A percentile compares a stretch with the other conserved stretches of the same genome.
These are phyloP conservation scores for Pagrus major DNA, from an alignment of 2,113 vertebrate genomes.

Conservation along the genomic window DNA sequence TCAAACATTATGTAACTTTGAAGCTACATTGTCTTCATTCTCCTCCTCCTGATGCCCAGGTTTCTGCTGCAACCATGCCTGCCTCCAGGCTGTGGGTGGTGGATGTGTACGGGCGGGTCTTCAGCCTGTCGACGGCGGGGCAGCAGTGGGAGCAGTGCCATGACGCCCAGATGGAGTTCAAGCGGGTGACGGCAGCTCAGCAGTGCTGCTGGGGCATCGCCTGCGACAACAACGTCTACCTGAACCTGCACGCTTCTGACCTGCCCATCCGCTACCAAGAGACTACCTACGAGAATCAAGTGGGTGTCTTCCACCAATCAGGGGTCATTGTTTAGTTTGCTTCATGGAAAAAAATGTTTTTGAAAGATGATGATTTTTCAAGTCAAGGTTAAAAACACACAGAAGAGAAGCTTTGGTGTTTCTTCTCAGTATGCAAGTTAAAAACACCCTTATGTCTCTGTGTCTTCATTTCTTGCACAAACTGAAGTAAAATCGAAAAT, in stretches of 20 bases:
- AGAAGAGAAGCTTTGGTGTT: background rate
- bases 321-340: background rate
- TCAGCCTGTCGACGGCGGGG: constrained; percentile 91
- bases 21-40: background rate
- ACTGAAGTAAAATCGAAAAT: constrained; percentile 2
- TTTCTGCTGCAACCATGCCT: constrained; percentile 84
- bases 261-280: constrained; percentile 92
- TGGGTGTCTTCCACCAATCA: constrained; percentile 54
- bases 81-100: constrained; percentile 92
- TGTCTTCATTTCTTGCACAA: background rate
- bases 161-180: constrained; percentile 92
- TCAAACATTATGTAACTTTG: background rate
- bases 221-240: constrained; percentile 92
- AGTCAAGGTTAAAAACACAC: background rate
- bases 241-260: constrained; percentile 90
- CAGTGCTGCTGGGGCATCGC: constrained; percentile 97
- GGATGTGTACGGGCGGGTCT: constrained; percentile 93
- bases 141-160: constrained; percentile 94
- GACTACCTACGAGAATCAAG: constrained; percentile 97
- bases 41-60: background rate
- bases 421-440: background rate
- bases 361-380: background rate
- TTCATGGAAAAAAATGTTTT: background rate
- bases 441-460: background rate
- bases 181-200: constrained; percentile 88